Percentiles rank a stretch among this genome's conserved stretches.
These are phyloP conservation scores for Falco biarmicus DNA, from an alignment of 2,797 vertebrate genomes.

Conservation along the genomic window DNA sequence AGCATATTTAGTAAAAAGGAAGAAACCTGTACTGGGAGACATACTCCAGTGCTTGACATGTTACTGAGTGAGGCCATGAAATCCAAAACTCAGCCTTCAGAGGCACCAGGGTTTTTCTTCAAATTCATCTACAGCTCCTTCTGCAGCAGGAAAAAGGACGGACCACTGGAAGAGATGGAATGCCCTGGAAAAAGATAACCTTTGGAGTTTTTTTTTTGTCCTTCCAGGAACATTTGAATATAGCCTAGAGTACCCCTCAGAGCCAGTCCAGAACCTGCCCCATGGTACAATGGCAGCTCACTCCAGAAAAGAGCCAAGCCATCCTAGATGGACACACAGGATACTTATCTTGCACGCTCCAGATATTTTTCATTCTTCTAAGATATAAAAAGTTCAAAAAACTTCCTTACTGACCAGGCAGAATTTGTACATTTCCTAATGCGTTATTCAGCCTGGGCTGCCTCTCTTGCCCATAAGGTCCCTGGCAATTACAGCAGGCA, in stretches of 20 bases:
- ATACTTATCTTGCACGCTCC: background rate
- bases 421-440: background rate
- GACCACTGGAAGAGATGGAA: background rate
- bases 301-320: background rate
- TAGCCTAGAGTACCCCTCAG: background rate
- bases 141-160: background rate
- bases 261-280: background rate
- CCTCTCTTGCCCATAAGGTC: background rate
- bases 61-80: background rate
- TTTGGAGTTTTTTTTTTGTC: background rate
- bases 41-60: background rate
- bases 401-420: background rate
- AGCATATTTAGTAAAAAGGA: background rate
- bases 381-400: background rate
- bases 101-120: background rate
- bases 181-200: background rate
- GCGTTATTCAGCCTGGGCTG: background rate
- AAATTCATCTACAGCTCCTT: background rate
- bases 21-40: background rate
- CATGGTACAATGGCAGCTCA: rapidly evolving
- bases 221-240: background rate
- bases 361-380: background rate
- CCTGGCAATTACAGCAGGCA: background rate
- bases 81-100: background rate
- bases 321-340: background rate